A percentile compares a stretch with the other conserved stretches of the same genome.
Conservation (phyloP, 2,888 invertebrate genomes). For the Amphiduros pacificus region DNA sequence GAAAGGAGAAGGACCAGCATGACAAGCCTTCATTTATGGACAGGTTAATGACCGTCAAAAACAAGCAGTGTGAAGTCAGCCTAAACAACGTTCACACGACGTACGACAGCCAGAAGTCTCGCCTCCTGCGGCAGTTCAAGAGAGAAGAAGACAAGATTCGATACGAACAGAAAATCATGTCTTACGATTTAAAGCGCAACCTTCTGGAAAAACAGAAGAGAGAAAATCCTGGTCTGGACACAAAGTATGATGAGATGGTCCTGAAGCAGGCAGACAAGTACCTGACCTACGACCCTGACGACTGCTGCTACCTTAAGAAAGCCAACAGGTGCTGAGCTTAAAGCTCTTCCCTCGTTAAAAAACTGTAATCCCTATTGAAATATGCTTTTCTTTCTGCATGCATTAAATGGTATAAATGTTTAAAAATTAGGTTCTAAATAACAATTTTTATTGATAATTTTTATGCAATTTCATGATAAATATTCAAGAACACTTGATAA, state of each 20-base stretch:
- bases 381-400: no score
- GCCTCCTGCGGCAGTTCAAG: conserved; percentile 37
- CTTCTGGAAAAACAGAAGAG: conserved; percentile 42
- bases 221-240: conserved; percentile 41
- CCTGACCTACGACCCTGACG: conserved; percentile 9
- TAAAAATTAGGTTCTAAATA: no score
- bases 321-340: no score
- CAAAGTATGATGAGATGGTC: conserved; percentile 42
- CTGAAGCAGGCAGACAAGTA: conserved; percentile 15
- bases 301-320: conserved; percentile 25
- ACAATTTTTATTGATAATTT: no score
- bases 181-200: conserved; percentile 43
- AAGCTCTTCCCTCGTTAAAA: no score
- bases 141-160: conserved; percentile 40
- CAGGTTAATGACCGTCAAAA: conserved; percentile 49
- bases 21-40: conserved; percentile 34
- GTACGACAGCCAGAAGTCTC: conserved; percentile 37
- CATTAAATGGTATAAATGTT: no score
- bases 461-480: no score
- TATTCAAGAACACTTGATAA: no score
- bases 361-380: no score
- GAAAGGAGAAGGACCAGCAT: no score
- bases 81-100: conserved; percentile 33
- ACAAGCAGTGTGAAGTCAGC: conserved; percentile 48
- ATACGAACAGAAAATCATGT: conserved; percentile 47